Percentiles rank a stretch among this genome's conserved stretches.
These are phyloP conservation scores for Chalcis sispes DNA, from an alignment of 2,888 invertebrate species.

Conservation along the genomic window DNA sequence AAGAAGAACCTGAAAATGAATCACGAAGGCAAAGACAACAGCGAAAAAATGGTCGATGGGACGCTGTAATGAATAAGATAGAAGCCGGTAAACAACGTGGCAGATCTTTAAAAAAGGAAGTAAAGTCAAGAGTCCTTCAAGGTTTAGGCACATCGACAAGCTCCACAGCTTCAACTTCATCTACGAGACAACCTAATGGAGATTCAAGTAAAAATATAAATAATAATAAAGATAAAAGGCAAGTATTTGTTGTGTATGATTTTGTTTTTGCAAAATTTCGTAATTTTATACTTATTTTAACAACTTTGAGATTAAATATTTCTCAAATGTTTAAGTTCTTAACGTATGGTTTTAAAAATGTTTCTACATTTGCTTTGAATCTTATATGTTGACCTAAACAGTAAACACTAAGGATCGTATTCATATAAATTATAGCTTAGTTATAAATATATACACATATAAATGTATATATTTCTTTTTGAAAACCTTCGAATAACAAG, in stretches of 20 bases:
- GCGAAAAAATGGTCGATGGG: conserved; percentile 85
- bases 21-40: conserved; percentile 78
- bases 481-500: no score
- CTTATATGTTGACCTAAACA: no score
- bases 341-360: background rate
- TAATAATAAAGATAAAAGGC: conserved; percentile 45
- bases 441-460: no score
- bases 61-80: conserved; percentile 90
- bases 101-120: conserved; percentile 87
- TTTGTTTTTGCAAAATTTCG: background rate
- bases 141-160: conserved; percentile 65
- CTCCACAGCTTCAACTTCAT: conserved; percentile 62
- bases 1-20: conserved; percentile 79
- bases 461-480: no score
- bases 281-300: background rate
- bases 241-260: background rate
- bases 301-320: background rate
- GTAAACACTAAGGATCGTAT: no score
- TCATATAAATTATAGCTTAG: no score
- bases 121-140: conserved; percentile 87
- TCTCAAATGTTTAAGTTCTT: background rate
- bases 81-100: conserved; percentile 83
- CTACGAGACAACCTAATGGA: conserved; percentile 63
- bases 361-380: no score
- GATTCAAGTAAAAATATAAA: conserved; percentile 66